These are phyloP conservation scores for Pelodiscus sinensis DNA, from an alignment of 2,113 vertebrate genomes.

Conservation along the genomic window DNA sequence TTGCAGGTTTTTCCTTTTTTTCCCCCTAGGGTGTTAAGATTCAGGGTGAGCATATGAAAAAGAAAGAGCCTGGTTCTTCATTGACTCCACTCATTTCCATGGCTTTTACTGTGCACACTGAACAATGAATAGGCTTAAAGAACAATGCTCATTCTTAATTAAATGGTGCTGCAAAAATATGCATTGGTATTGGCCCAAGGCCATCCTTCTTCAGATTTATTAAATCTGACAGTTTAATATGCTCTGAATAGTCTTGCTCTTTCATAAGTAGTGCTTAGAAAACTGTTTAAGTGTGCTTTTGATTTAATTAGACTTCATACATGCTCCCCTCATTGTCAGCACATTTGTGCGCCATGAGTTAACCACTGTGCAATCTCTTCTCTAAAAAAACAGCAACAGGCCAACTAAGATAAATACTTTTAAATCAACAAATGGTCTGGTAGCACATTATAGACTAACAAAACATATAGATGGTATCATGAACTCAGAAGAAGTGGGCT, in stretches of 20 bases:
- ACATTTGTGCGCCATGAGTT: background rate
- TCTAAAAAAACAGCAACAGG: background rate
- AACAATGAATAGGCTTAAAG: constrained; percentile 52
- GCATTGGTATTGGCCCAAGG: constrained; percentile 35
- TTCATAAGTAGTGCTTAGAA: constrained; percentile 52
- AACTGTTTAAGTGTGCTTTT: constrained; percentile 54
- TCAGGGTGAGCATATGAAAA: background rate
- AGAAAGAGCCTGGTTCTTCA: background rate
- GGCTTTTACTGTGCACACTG: constrained; percentile 19
- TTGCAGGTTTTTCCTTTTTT: background rate
- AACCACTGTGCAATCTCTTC: background rate
- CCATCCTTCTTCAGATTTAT: constrained; percentile 55
- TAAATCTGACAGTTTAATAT: constrained; percentile 63
- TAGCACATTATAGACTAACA: too few species aligned
- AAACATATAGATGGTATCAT: too few species aligned
- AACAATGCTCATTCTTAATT: constrained; percentile 61
- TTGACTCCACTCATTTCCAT: constrained; percentile 6
- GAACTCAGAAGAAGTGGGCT: too few species aligned
- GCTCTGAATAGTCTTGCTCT: constrained; percentile 37
- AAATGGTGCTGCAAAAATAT: constrained; percentile 49
- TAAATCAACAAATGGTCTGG: background rate
- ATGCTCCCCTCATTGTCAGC: background rate
- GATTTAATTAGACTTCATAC: constrained; percentile 51
- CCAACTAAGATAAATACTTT: rapidly evolving
- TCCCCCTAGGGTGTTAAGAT: background rate